Percentiles rank a stretch among this genome's conserved stretches.
phyloP scores from a whole-genome alignment of 1,140 invertebrate species.

The Nomia melanderi region DNA sequence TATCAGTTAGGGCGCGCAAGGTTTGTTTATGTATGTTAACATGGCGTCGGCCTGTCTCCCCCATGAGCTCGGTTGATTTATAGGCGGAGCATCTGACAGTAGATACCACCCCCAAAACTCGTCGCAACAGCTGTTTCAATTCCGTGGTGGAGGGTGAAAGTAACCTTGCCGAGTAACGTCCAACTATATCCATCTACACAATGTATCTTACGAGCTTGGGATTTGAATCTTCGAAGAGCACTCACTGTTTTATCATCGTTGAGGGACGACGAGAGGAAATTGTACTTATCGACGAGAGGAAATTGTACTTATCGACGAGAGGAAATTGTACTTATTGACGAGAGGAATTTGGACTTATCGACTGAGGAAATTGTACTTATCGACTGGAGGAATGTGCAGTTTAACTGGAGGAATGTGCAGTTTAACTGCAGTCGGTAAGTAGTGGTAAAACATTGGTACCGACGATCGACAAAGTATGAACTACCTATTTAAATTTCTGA shows the following conservation, averaged over 20 bases:
- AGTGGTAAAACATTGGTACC: no score
- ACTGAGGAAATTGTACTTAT: no score
- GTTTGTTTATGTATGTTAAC: conserved; percentile 80
- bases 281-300: background rate
- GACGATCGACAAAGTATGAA: no score
- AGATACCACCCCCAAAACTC: conserved; percentile 74
- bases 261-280: background rate
- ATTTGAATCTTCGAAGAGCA: background rate
- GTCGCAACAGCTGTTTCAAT: conserved; percentile 73
- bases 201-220: no score
- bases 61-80: conserved; percentile 76
- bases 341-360: no score
- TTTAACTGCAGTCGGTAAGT: no score
- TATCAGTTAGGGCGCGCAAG: conserved; percentile 73
- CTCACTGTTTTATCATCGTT: background rate
- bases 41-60: conserved; percentile 78
- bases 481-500: no score
- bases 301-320: no score
- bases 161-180: conserved; percentile 1
- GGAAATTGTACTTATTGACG: no score
- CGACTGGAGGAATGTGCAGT: no score
- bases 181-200: background rate
- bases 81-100: conserved; percentile 80
- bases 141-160: background rate
- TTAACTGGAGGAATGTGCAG: no score